Base-by-base conservation (phyloP, 23 tunicate species). In the Diplosoma virens region DNA sequence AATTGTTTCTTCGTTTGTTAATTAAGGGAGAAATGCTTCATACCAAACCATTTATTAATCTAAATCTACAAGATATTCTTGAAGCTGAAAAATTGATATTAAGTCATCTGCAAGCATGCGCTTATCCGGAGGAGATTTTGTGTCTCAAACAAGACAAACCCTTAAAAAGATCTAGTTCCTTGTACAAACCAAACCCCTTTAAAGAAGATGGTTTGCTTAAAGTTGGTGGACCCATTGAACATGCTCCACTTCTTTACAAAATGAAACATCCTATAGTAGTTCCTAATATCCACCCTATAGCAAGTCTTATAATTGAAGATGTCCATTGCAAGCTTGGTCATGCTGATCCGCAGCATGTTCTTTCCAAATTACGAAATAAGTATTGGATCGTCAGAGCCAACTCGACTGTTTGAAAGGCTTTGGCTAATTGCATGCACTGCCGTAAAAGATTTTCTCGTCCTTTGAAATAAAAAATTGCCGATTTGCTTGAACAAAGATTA, bases 181-280 rank as follows among this genome's bases (percentile, higher is more conserved):
- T 78, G 37, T 35, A 25, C 30, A 61, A 78, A 32, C 71, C 63
- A 25, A 37, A 63, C 23, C 82, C 82, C 27, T 60, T 78, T 28
- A 73, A 32, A 1, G 25, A 78, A 46, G 72, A 74, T 74, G 66
- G 66, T 1, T 29, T 74, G 18, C 30, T 54, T 29, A 29, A 46
- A 30, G 79, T 74, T 3, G 79, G 79, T 54, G 66, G 79, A 22
- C 37, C 66, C 54, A 31, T 74, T 27, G 5, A 31, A 2, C 35
- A 29, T 54, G 50, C 79, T 9, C 33, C 66, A 52, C 27, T 74
- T 30, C 66, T 66, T 3, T 81, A 67, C 58, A 47, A 63, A 1
- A 66, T 56, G 0, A 81, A 81, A 47, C 85, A 81, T 30, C 78
- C 72, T 1, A 70, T 68, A 11, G 41, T 81, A 1, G 33, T 81